A percentile compares a stretch with the other conserved stretches of the same genome.
phyloP scores from a whole-genome alignment of 2,888 invertebrate genomes.

The Mesoligia furuncula region DNA sequence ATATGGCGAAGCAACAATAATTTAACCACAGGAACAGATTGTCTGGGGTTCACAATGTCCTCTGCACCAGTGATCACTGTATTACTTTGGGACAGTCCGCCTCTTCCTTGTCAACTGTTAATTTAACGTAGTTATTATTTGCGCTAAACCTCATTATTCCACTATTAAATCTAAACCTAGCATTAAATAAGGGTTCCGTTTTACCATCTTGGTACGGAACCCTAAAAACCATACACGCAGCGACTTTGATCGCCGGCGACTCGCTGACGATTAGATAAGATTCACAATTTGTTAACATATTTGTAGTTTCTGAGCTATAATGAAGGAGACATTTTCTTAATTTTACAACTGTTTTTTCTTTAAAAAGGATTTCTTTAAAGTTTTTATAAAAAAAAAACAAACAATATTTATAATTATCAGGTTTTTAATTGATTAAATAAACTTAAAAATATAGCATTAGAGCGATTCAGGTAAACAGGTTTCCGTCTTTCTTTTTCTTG shows the following conservation, averaged over 20 bases:
- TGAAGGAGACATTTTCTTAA: not conserved
- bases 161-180: not conserved
- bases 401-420: not conserved
- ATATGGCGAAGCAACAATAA: not conserved
- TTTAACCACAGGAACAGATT: not conserved
- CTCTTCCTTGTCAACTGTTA: not conserved
- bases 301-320: not conserved
- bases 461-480: not conserved
- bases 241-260: not conserved
- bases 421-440: slow-evolving; percentile 13
- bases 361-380: not conserved
- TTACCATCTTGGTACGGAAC: too few relatives aligned
- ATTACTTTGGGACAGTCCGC: not conserved
- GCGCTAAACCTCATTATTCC: not conserved
- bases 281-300: not conserved
- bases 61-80: not conserved
- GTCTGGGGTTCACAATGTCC: too few relatives aligned
- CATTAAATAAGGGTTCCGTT: too few relatives aligned
- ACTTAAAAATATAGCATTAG: slow-evolving; percentile 8
- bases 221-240: not conserved
- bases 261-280: not conserved
- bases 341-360: not conserved
- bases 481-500: not conserved
- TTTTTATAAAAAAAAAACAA: not conserved
- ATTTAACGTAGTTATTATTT: not conserved